phyloP scores from a whole-genome alignment of 2,888 invertebrate genomes.

The Cerceris ruficornis region DNA sequence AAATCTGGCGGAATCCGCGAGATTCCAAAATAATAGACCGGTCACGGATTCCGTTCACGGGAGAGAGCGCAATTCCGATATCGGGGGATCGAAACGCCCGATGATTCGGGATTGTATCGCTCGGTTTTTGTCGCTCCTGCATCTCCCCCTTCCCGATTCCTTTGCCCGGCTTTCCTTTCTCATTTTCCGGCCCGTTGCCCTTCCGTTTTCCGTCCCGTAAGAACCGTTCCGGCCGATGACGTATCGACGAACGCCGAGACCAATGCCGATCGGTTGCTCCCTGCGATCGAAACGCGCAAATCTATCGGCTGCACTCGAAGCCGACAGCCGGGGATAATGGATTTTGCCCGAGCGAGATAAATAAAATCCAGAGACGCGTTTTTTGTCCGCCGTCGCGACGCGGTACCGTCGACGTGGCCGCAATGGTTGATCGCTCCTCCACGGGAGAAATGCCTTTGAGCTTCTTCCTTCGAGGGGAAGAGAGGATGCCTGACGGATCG shows the following conservation, averaged over 20 bases:
- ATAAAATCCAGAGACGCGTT: neutral
- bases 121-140: neutral
- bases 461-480: no score
- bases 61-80: neutral
- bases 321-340: neutral
- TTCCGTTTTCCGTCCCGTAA: slow-evolving; percentile 35
- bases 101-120: neutral
- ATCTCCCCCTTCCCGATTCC: neutral
- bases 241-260: slow-evolving; percentile 27
- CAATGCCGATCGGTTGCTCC: slow-evolving; percentile 28
- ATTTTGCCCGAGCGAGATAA: neutral
- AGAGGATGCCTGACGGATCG: no score
- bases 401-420: no score
- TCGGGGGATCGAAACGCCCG: neutral
- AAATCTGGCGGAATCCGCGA: no score
- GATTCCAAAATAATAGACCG: no score
- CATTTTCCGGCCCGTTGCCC: slow-evolving; percentile 47
- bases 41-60: neutral
- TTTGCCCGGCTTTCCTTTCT: slow-evolving; percentile 9
- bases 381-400: neutral
- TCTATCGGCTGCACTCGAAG: slow-evolving; percentile 2
- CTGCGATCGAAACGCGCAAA: slow-evolving; percentile 39
- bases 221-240: slow-evolving; percentile 16
- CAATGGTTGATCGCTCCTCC: no score
- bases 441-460: no score